phyloP scores from a whole-genome alignment of 2,113 vertebrate genomes.

The Rhea pennata region DNA sequence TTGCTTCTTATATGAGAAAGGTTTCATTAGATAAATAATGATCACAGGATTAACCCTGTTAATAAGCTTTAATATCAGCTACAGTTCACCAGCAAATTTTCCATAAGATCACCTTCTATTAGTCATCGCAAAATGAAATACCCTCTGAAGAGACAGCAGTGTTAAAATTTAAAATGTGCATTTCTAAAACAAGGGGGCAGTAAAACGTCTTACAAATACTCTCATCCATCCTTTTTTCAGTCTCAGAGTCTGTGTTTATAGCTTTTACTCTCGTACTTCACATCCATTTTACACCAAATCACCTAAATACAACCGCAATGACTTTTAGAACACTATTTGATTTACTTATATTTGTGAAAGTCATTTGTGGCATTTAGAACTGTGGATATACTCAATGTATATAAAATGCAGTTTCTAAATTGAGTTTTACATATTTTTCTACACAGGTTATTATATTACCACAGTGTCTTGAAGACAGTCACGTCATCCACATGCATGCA shows the following conservation, averaged over 20 bases:
- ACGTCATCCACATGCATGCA: neutral
- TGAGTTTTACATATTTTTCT: neutral
- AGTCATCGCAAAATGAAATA: neutral
- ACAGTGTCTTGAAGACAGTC: neutral
- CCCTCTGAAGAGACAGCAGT: neutral
- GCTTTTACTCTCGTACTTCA: neutral
- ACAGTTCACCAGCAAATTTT: neutral
- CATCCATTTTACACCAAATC: neutral
- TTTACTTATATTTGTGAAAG: neutral
- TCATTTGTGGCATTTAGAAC: neutral
- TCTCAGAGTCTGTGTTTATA: neutral
- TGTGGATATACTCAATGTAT: neutral
- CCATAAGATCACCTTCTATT: rapidly evolving
- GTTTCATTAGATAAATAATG: neutral
- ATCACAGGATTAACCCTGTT: neutral
- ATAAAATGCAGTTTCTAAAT: neutral
- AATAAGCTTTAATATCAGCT: neutral
- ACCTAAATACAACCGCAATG: neutral
- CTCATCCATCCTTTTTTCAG: neutral
- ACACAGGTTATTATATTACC: neutral
- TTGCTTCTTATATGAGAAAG: neutral
- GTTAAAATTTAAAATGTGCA: neutral
- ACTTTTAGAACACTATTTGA: neutral
- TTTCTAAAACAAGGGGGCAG: neutral
- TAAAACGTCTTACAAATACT: neutral